Evolutionary conservation across 2,888 invertebrate genomes (phyloP), one percentile per base, ranked within the genome.

Genomic region (Operophtera brumata): DNA sequence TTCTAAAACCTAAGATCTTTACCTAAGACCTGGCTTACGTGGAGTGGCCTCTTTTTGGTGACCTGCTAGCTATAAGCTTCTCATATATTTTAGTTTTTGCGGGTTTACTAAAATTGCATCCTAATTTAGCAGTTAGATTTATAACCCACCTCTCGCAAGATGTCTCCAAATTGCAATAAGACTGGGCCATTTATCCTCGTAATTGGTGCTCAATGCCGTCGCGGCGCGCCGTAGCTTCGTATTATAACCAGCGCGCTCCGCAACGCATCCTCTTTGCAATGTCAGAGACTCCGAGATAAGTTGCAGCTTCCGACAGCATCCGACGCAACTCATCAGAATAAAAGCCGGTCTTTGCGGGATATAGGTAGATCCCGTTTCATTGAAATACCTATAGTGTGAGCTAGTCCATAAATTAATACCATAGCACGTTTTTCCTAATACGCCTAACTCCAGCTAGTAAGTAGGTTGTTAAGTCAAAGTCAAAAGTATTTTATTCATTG

Each of bases 161-260:
- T 25, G 47, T 44, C 42, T 14, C 47, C 37, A 57, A 62, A 57
- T 45, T 51, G 59, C 62, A 66, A n/a, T n/a, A n/a, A 67, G 64
- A 43, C 11, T 25, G 13, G 39, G 42, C 45, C 12, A 42, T 47
- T 35, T 25, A 44, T 70, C 69, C 61, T 70, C 73, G 71, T 84
- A 84, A 89, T 89, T 89, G 86, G 70, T 71, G 78, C 82, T 88
- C 89, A 89, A 88, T 88, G 88, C 78, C 89, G 78, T 75, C 34
- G 34, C 34, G 11, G 7, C 13, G 36, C 13, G 36, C 12, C n/a
- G n/a, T n/a, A n/a, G n/a, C n/a, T n/a, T n/a, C n/a, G n/a, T n/a
- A n/a, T n/a, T n/a, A n/a, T n/a, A n/a, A n/a, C n/a, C n/a, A n/a
- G 12, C 11, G 12, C 75, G 78, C n/a, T n/a, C n/a, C 73, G 71